Evolutionary conservation across 2,113 vertebrate species (phyloP).

Genomic region (Enhydra lutris): DNA sequence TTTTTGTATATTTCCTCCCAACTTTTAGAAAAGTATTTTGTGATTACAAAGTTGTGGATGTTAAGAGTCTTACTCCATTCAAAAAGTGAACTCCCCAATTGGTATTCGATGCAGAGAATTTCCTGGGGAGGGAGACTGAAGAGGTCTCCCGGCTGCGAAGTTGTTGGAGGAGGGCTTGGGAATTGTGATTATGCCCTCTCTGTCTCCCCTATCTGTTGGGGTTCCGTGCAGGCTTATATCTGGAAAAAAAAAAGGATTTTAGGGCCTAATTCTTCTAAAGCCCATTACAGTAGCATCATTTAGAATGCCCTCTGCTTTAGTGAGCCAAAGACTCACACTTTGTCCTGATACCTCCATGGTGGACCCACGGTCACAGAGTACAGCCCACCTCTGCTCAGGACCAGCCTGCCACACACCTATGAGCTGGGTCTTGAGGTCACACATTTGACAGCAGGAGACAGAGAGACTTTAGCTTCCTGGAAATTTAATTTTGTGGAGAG

Average conservation of each 20-base stretch:
- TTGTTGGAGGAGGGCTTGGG: neutral
- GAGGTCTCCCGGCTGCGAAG: rapidly evolving
- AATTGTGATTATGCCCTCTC: rapidly evolving
- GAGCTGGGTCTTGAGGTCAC: neutral
- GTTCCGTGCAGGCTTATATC: neutral
- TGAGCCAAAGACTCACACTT: neutral
- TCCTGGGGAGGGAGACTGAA: no score
- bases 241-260: neutral
- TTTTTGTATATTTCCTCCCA: neutral
- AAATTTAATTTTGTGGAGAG: neutral
- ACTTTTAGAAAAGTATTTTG: neutral
- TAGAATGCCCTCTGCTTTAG: neutral
- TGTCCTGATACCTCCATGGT: neutral
- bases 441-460: no score
- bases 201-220: rapidly evolving
- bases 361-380: rapidly evolving
- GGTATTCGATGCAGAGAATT: rapidly evolving
- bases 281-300: neutral
- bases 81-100: neutral
- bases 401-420: rapidly evolving
- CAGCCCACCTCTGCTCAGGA: neutral
- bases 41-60: neutral
- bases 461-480: neutral
- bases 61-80: neutral
- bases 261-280: neutral